Evolutionary conservation across 1,140 invertebrate species (phyloP).

Genomic region (Phymorhynchus buccinoides): DNA sequence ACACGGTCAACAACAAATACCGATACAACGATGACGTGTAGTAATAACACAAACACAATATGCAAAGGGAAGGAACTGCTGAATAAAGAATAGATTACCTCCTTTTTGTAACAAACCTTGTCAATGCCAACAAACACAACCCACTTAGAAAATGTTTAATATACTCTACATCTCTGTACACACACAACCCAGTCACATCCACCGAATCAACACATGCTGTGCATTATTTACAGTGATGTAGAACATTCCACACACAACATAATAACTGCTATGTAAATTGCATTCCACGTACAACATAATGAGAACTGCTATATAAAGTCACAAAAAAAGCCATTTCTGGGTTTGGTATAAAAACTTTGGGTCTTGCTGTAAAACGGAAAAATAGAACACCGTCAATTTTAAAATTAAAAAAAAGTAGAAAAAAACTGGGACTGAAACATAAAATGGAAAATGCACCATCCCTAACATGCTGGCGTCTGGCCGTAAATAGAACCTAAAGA

Average conservation of each 20-base stretch:
- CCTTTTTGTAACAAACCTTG: no score
- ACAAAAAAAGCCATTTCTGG: not conserved
- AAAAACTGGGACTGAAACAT: not conserved
- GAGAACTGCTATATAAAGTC: not conserved
- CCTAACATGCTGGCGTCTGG: no score
- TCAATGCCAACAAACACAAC: no score
- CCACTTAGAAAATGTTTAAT: no score
- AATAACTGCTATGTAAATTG: not conserved
- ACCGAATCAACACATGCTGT: not conserved
- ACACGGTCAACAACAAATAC: no score
- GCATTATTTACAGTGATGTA: not conserved
- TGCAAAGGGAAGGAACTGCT: no score
- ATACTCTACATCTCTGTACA: no score
- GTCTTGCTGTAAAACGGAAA: not conserved
- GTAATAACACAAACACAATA: no score
- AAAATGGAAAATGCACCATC: not conserved
- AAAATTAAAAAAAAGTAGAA: not conserved
- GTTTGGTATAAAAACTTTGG: constrained; percentile 3
- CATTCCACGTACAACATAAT: not conserved
- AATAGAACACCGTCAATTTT: not conserved
- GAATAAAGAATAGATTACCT: no score
- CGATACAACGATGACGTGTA: no score
- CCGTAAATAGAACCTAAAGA: no score
- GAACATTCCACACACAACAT: not conserved
- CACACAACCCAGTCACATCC: no score